phyloP scores from a whole-genome alignment of 2,113 vertebrate genomes.

The Dunckerocampus dactyliophorus region DNA sequence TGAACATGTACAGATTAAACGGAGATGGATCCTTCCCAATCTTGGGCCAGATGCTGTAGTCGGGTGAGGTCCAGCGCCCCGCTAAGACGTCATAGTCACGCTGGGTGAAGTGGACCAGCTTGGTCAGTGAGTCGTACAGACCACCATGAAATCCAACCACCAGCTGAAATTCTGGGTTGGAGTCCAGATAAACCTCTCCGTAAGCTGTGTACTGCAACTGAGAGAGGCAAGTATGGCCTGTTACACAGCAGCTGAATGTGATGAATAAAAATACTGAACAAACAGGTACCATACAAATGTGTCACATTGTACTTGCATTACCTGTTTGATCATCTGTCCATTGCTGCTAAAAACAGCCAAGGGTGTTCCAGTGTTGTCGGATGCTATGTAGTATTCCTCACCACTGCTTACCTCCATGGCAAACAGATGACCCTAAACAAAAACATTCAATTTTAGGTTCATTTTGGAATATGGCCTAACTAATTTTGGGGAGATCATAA shows the following conservation, averaged over 20 bases:
- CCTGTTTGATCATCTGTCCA: constrained; percentile 96
- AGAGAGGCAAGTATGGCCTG: neutral
- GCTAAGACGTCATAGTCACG: constrained; percentile 96
- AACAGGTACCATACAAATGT: neutral
- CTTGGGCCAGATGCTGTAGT: constrained; percentile 94
- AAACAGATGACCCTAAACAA: constrained; percentile 85
- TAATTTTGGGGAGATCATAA: too few relatives aligned
- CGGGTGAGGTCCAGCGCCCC: constrained; percentile 94
- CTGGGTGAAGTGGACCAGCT: constrained; percentile 96
- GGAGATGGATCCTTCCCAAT: constrained; percentile 90
- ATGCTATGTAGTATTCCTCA: constrained; percentile 95
- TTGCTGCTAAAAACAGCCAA: constrained; percentile 98
- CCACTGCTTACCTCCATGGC: constrained; percentile 99
- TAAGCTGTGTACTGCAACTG: constrained; percentile 94
- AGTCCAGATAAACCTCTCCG: constrained; percentile 94
- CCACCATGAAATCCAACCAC: constrained; percentile 96
- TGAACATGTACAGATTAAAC: constrained; percentile 98
- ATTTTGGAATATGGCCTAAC: neutral
- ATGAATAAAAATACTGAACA: neutral
- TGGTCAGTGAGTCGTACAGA: constrained; percentile 93
- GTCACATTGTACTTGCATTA: constrained; percentile 20
- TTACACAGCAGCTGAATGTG: too few relatives aligned
- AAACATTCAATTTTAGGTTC: constrained; percentile 1
- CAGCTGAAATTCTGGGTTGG: constrained; percentile 95
- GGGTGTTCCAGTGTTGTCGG: constrained; percentile 94